Evolutionary conservation across 2,797 vertebrate species (phyloP), one percentile per base, ranked within the genome.

Genomic region (Thunnus albacares): DNA sequence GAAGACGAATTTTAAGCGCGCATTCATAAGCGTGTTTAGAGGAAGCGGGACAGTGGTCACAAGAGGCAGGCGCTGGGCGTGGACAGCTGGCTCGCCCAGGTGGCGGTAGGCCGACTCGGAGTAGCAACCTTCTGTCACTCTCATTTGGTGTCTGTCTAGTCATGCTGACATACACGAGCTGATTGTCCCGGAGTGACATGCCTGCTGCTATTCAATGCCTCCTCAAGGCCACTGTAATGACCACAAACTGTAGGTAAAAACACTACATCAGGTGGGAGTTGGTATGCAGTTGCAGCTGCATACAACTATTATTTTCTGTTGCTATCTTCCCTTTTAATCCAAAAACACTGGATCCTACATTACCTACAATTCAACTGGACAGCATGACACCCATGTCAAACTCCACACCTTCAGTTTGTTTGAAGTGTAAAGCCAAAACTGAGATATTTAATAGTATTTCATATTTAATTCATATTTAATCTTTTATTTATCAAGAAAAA

Each of bases 31-130:
- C 2, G 11, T 45, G 22, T 72, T 63, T 3, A 22, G 65, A 41
- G 51, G 72, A 81, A 84, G 69, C 33, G 10, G 77, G 75, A 26
- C 81, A 86, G 70, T 18, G 49, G 69, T 56, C 69, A 57, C 66
- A 74, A 15, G 72, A 61, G 79, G 73, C 58, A 49, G 63, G 69
- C 18, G 22, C 79, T 57, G 71, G 82, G 68, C 4, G 26, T 56
- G 59, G 83, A 84, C 91, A 93, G 93, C 84, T 90, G 92, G 80
- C 78, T 64, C 10, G 4, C 75, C 71, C 81, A 89, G 86, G 87
- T 79, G 86, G 84, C 41, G 60, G 78, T 82, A 73, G 71, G 56
- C 82, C 35, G 71, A 65, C 75, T 30, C 55, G 0, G 53, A 66
- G 70, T 33, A 38, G 66, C 68, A 71, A 43, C 85, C 71, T 57